Conservation (phyloP, 2,113 vertebrate species). For the Hemicordylus capensis region DNA sequence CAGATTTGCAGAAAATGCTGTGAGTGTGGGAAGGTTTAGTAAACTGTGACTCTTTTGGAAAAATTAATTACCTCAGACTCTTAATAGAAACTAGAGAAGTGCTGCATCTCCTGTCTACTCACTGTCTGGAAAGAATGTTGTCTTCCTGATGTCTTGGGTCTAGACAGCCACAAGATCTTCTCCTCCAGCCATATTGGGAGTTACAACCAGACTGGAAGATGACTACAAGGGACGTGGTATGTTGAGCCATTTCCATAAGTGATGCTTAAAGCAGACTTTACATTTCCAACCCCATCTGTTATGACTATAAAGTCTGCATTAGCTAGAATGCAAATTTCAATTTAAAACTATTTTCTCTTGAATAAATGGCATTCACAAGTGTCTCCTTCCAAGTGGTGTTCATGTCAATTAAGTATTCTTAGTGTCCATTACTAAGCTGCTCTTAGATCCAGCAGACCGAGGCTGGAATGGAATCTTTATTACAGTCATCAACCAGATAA, state of each 20-base stretch:
- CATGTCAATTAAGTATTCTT: too few relatives aligned
- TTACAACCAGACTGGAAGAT: conserved; percentile 56
- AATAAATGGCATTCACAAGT: not conserved
- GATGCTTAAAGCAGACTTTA: not conserved
- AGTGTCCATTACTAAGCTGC: not conserved
- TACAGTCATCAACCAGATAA: too few relatives aligned
- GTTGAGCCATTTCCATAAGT: not conserved
- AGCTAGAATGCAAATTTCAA: not conserved
- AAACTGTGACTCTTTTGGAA: conserved; percentile 30
- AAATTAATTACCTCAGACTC: conserved; percentile 23
- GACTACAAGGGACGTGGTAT: conserved; percentile 16
- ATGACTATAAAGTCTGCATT: not conserved
- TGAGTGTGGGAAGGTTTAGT: conserved; percentile 5
- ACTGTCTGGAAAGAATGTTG: conserved; percentile 44
- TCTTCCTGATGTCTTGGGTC: conserved; percentile 13
- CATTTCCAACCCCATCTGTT: not conserved
- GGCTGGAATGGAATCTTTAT: too few relatives aligned
- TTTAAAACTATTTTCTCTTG: not conserved
- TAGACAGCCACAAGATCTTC: conserved; percentile 60
- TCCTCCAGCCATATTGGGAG: not conserved
- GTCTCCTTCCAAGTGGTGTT: not conserved
- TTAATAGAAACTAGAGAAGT: not conserved
- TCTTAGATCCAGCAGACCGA: not conserved
- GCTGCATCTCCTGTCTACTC: conserved; percentile 10
- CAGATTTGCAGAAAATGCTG: not conserved